These are phyloP conservation scores for Hirtodrosophila confusa DNA, from an alignment of 2,888 invertebrate genomes.

Conservation along the genomic window DNA sequence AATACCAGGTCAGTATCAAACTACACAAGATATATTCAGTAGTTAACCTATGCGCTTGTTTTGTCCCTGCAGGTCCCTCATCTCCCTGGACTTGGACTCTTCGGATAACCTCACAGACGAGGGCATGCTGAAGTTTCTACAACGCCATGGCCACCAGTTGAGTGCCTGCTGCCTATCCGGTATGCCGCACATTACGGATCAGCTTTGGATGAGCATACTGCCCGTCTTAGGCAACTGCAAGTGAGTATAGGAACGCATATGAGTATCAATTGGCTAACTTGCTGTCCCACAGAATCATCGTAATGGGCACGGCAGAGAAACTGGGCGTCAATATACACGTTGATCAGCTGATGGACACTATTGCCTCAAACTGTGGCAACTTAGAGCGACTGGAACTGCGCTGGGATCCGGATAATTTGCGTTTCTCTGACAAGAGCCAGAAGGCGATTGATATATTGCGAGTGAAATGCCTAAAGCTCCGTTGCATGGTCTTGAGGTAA, in stretches of 20 bases:
- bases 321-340: slow-evolving; percentile 98
- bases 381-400: slow-evolving; percentile 96
- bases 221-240: slow-evolving; percentile 95
- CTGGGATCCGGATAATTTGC: slow-evolving; percentile 99
- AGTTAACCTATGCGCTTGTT: background rate
- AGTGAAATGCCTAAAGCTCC: slow-evolving; percentile 96
- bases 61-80: slow-evolving; percentile 86
- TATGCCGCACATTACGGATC: slow-evolving; percentile 99
- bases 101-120: slow-evolving; percentile 98
- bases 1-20: slow-evolving; percentile 86
- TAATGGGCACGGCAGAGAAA: slow-evolving; percentile 98
- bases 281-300: slow-evolving; percentile 89
- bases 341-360: slow-evolving; percentile 98
- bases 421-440: slow-evolving; percentile 99
- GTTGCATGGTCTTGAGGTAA: slow-evolving; percentile 96
- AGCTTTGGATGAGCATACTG: slow-evolving; percentile 98
- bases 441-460: slow-evolving; percentile 99
- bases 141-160: slow-evolving; percentile 94
- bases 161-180: slow-evolving; percentile 95
- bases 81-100: slow-evolving; percentile 96
- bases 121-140: slow-evolving; percentile 95
- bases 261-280: background rate
- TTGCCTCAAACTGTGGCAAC: slow-evolving; percentile 95
- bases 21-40: background rate
- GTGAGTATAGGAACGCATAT: slow-evolving; percentile 85